A percentile compares a stretch with the other conserved stretches of the same genome.
These are phyloP conservation scores for Pogonomyrmex barbatus DNA, from an alignment of 1,140 invertebrate species.

Conservation along the genomic window DNA sequence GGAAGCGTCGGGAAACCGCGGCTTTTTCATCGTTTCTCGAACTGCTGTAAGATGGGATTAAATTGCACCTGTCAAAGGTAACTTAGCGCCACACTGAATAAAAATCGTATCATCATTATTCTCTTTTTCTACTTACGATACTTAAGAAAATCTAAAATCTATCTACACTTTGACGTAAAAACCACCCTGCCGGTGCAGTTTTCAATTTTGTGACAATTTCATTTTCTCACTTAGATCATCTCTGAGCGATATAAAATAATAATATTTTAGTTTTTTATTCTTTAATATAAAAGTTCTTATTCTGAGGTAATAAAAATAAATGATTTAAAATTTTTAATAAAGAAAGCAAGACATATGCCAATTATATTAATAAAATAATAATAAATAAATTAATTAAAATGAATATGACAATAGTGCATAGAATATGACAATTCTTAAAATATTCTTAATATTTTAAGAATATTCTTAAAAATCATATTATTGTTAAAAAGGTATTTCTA, in stretches of 20 bases:
- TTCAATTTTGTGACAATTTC: not conserved
- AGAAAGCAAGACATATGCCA: not conserved
- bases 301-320: not conserved
- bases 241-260: not conserved
- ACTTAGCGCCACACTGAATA: conserved; percentile 46
- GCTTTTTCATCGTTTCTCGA: conserved; percentile 57
- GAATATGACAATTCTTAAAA: not conserved
- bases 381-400: not conserved
- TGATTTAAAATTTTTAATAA: not conserved
- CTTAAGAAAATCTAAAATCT: conserved; percentile 14
- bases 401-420: not conserved
- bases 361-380: not conserved
- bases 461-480: not conserved
- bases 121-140: conserved; percentile 26
- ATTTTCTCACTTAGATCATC: not conserved
- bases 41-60: conserved; percentile 52
- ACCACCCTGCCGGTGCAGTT: not conserved
- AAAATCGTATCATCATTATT: conserved; percentile 45
- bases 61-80: conserved; percentile 33
- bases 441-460: no score
- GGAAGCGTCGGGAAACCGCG: conserved; percentile 8
- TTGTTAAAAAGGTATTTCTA: not conserved
- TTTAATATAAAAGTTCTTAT: not conserved
- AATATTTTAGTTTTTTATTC: not conserved
- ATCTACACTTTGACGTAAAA: not conserved